Evolutionary conservation across 2,113 vertebrate genomes (phyloP).

Genomic region (Euleptes europaea): DNA sequence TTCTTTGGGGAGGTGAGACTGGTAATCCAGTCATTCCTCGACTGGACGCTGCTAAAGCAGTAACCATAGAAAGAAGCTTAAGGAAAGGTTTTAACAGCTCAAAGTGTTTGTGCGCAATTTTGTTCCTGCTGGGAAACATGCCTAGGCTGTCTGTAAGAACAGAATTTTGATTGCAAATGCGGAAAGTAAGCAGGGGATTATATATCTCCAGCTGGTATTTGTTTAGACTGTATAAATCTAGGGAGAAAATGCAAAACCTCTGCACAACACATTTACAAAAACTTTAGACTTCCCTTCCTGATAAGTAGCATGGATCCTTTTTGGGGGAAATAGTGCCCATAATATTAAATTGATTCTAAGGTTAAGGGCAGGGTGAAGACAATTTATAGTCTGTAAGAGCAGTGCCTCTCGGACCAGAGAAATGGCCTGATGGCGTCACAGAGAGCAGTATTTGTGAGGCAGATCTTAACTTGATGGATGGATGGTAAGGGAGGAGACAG

Average conservation of each 20-base stretch:
- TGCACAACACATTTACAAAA: background rate
- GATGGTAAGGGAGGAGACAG: no score
- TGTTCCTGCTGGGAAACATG: background rate
- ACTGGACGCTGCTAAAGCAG: background rate
- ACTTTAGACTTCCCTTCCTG: background rate
- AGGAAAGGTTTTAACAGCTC: background rate
- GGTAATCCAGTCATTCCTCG: background rate
- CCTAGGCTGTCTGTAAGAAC: constrained; percentile 7
- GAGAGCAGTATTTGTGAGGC: no score
- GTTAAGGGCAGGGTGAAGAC: background rate
- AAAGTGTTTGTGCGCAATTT: background rate
- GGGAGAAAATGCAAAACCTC: background rate
- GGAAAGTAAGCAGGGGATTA: background rate
- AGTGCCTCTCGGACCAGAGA: background rate
- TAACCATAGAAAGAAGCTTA: background rate
- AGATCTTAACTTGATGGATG: no score
- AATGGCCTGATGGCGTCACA: no score
- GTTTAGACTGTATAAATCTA: constrained; percentile 1
- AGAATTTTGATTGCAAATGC: background rate
- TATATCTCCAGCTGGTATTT: constrained; percentile 3
- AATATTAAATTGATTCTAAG: background rate
- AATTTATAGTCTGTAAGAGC: background rate
- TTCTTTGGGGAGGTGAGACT: background rate
- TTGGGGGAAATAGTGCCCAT: background rate
- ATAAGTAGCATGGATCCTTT: background rate